Conservation (phyloP, 2,797 vertebrate species). For the Gobio occitaniae region DNA sequence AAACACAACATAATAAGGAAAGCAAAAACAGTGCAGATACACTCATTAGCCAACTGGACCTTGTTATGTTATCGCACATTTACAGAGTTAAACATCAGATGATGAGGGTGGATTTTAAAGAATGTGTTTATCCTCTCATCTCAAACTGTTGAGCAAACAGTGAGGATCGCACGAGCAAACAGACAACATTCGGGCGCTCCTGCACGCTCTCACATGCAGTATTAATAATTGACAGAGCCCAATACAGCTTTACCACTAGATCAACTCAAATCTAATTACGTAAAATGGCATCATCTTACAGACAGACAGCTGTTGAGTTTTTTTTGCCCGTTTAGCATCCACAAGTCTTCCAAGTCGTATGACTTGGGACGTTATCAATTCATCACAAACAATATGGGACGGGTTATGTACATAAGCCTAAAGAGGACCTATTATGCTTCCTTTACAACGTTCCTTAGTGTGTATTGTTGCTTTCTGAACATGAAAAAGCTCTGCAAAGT, state of each 20-base stretch:
- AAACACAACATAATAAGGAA: not conserved
- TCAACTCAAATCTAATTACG: constrained; percentile 41
- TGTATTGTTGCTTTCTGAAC: not conserved
- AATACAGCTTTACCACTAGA: constrained; percentile 28
- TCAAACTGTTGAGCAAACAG: constrained; percentile 47
- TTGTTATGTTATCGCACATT: not conserved
- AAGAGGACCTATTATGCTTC: not conserved
- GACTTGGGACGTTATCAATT: not conserved
- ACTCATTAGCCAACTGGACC: not conserved
- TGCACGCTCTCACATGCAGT: constrained; percentile 11
- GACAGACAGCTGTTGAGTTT: not conserved
- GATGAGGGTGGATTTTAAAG: constrained; percentile 6
- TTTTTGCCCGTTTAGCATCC: not conserved
- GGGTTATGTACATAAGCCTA: not conserved
- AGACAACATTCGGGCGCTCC: not conserved
- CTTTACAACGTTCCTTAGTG: not conserved
- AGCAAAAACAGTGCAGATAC: not conserved
- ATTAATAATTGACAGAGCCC: constrained; percentile 57
- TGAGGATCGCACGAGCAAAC: constrained; percentile 29
- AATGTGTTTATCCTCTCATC: constrained; percentile 39
- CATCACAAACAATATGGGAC: not conserved
- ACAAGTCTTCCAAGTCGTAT: not conserved
- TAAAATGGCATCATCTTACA: constrained; percentile 46
- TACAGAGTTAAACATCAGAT: not conserved
- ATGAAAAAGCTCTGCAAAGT: not conserved